These are phyloP conservation scores for Thamnophis sirtalis DNA, from an alignment of 2,113 vertebrate genomes.

Conservation along the genomic window DNA sequence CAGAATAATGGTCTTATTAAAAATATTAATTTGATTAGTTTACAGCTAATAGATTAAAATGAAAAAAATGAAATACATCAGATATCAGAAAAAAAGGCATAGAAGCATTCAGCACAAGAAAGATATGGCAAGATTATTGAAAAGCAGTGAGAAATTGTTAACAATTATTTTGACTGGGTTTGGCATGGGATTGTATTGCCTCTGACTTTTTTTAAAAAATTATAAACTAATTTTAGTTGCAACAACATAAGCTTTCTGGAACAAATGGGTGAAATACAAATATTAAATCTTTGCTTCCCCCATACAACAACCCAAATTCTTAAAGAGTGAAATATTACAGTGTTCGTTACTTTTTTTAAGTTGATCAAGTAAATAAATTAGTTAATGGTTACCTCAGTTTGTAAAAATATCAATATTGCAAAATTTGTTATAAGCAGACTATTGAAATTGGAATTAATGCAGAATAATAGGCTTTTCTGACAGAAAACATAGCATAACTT, in stretches of 20 bases:
- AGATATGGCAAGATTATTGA: background rate
- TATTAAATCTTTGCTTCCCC: background rate
- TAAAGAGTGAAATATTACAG: background rate
- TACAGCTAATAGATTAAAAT: background rate
- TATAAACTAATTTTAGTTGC: background rate
- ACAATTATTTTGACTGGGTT: background rate
- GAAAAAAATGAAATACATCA: background rate
- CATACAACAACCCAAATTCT: background rate
- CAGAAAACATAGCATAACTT: background rate
- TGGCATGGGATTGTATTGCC: background rate
- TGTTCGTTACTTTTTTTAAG: background rate
- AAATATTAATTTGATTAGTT: background rate
- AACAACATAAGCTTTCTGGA: background rate
- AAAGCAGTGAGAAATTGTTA: background rate
- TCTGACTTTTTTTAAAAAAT: background rate
- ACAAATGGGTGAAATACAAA: background rate
- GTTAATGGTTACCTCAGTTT: background rate
- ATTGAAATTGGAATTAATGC: background rate
- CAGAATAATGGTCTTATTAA: slow-evolving; percentile 21
- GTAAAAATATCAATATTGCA: background rate
- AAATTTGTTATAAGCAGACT: background rate
- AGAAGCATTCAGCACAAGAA: background rate
- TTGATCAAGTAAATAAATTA: background rate
- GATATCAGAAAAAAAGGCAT: background rate
- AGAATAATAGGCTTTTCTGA: background rate